Base-by-base conservation (phyloP, 2,113 vertebrate species). In the Halichoerus grypus region DNA sequence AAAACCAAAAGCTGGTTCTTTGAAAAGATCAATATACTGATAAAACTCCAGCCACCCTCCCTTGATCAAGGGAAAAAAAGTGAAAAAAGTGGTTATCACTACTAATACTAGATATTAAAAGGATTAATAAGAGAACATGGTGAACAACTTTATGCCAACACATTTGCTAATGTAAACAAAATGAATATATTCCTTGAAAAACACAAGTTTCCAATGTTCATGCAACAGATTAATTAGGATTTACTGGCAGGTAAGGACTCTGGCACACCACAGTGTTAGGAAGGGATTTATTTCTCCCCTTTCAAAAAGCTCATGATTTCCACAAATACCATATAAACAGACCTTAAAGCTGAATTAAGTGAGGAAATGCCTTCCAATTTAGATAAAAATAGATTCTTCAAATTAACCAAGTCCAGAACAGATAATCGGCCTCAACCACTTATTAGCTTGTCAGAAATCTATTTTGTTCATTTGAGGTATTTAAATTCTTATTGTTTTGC, bases 301-400 rank as follows among this genome's bases (percentile, higher is more conserved):
- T 74, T 26, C 49, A 49, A 53, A 87, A 83, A 91, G 61, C 33
- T 90, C 49, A 79, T 2, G 7, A 33, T 46, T 79, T 79, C 63
- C 63, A 93, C 24, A 87, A 80, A 88, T 26, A 74, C 4, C 69
- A 59, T 6, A 72, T 63, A 85, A 88, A n/a, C 24, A 76, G 63
- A 89, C 42, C 31, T 77, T 81, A 80, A 72, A 53, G 46, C 33
- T 31, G 18, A 85, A 53, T 22, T 67, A 83, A 82, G 77, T 39
- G n/a, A 88, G 31, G 53, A 77, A 95, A 95, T 79, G 63, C 10
- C 46, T 61, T 79, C 80, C 57, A 42, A 89, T 18, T 71, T 63
- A 95, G 33, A 69, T 69, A 42, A 94, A 94, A 91, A 82, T 2
- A 88, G 57, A 65, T 33, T 87, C 61, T 87, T 91, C 59, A 87